phyloP scores from a whole-genome alignment of 1,140 invertebrate species.

The Cherax quadricarinatus region DNA sequence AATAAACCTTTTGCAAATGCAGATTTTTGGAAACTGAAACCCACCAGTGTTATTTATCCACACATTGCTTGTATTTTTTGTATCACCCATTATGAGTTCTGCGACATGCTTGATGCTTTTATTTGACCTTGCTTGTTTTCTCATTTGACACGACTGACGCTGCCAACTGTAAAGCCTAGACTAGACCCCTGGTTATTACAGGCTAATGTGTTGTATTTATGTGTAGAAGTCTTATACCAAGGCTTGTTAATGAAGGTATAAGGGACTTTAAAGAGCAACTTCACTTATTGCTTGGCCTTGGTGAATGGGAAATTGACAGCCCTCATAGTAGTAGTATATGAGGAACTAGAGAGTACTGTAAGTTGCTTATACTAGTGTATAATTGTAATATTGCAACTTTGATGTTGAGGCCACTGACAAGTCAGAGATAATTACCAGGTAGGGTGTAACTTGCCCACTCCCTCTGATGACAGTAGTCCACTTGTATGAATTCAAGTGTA shows the following conservation, averaged over 20 bases:
- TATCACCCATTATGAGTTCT: background rate
- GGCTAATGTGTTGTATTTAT: conserved; percentile 23
- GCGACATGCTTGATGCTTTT: background rate
- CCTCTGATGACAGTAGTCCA: background rate
- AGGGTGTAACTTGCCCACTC: background rate
- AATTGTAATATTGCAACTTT: background rate
- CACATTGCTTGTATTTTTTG: background rate
- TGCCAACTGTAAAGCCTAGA: conserved; percentile 42
- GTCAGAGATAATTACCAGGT: background rate
- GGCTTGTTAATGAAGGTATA: background rate
- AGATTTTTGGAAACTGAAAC: background rate
- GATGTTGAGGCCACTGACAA: background rate
- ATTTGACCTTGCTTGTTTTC: conserved; percentile 36
- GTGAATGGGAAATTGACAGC: background rate
- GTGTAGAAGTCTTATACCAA: background rate
- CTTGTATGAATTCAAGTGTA: background rate
- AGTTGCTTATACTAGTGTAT: conserved; percentile 4
- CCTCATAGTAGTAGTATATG: background rate
- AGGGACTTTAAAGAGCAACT: background rate
- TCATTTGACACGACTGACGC: conserved; percentile 50
- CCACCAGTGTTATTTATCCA: background rate
- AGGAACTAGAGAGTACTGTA: background rate
- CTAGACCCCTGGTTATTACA: conserved; percentile 8
- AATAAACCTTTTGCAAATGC: background rate
- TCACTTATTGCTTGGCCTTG: background rate